A percentile compares a stretch with the other conserved stretches of the same genome.
These are phyloP conservation scores for Bubalus kerabau DNA, from an alignment of 2,113 vertebrate species.

Conservation along the genomic window DNA sequence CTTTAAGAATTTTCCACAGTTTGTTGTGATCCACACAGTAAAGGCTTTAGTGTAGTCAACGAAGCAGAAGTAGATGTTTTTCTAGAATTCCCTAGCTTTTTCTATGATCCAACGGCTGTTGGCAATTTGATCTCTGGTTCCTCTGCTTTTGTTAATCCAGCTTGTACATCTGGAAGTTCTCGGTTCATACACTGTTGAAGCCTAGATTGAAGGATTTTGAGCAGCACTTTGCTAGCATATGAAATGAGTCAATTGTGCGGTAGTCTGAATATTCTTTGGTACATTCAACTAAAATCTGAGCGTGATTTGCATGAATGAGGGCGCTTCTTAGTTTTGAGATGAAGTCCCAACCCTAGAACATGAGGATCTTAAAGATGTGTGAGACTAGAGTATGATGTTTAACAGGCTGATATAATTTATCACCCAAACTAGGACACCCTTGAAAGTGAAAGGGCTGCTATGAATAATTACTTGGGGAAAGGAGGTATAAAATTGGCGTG, in stretches of 20 bases:
- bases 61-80: not conserved
- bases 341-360: not conserved
- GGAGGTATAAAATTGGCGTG: not conserved
- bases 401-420: not conserved
- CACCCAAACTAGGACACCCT: not conserved
- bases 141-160: not conserved
- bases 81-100: not conserved
- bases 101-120: not conserved
- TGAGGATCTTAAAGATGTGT: not conserved
- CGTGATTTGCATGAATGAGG: not conserved
- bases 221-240: not conserved
- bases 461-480: not conserved
- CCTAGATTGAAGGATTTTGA: not conserved
- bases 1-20: not conserved
- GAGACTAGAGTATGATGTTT: not conserved
- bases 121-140: not conserved
- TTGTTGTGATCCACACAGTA: not conserved
- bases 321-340: constrained; percentile 10
- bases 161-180: not conserved
- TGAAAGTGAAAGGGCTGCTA: not conserved
- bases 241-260: not conserved
- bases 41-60: not conserved
- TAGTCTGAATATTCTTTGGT: not conserved
- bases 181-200: not conserved
- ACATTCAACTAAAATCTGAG: not conserved